Base-by-base conservation (phyloP, 2,113 vertebrate genomes). In the Paralichthys olivaceus region DNA sequence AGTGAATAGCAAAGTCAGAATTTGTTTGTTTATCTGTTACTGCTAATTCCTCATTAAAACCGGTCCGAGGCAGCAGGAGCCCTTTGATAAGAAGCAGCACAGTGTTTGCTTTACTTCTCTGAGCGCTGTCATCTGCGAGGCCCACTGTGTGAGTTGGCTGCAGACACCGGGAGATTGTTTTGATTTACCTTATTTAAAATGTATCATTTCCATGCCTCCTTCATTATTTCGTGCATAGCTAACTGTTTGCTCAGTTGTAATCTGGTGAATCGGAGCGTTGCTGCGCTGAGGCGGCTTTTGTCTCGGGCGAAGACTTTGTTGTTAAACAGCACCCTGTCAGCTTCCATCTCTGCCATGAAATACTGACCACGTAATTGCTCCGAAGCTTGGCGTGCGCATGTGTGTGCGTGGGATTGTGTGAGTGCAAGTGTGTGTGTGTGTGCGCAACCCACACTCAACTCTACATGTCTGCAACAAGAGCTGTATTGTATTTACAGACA, bases 1-100 rank as follows among this genome's bases (percentile, higher is more conserved):
- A 72, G 43, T 69, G 84, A 84, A 87, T 76, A 64, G 65, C 77
- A 58, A 80, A 86, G 84, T 84, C 79, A 7, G 68, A 77, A 84
- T 84, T 77, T 84, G 85, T 86, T 91, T 91, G 81, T 92, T 83
- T 86, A 67, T 87, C 74, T 86, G 84, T 84, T 71, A 15, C 76
- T 77, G 69, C 89, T 90, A 90, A 91, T 92, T 92, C 83, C 88
- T 93, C 92, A 91, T 93, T 93, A 90, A 87, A 90, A 85, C 29
- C 67, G 43, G 81, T 90, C 71, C 17, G 65, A 70, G 79, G 77
- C 91, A 81, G 87, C 90, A 85, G 89, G 91, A 74, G 83, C 64
- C 58, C 90, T 93, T 93, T 93, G 92, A 92, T 86, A 84, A 43
- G 72, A 72, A 67, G 82, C 67, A 80, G 72, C 80, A 9, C 81